Percentiles rank a stretch among this genome's conserved stretches.
Conservation (phyloP, 2,888 invertebrate genomes). For the Drosophila parthenogenetica region DNA sequence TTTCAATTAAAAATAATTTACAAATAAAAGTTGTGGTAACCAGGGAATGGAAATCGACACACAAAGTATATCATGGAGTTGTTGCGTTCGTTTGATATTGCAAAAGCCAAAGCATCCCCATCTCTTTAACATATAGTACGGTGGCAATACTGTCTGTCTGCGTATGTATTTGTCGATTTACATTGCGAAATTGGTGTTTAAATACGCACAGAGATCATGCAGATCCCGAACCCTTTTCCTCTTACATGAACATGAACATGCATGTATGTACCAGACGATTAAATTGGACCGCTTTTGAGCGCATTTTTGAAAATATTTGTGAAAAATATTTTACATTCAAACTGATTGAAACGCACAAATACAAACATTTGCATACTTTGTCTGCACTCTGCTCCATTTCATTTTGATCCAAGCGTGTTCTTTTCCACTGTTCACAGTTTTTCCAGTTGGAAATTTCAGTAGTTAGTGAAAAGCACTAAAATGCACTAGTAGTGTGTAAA, state of each 20-base stretch:
- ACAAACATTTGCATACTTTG: conserved; percentile 66
- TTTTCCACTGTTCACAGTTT: conserved; percentile 26
- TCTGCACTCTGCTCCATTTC: conserved; percentile 50
- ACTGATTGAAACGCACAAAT: conserved; percentile 69
- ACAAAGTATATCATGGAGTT: conserved; percentile 38
- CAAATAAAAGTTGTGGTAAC: conserved; percentile 58
- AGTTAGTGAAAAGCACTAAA: conserved; percentile 15
- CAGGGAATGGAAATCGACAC: conserved; percentile 28
- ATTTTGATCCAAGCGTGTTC: conserved; percentile 40
- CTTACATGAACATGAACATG: neutral
- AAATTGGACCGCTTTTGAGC: conserved; percentile 71
- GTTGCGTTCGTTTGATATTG: conserved; percentile 51
- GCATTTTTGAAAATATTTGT: conserved; percentile 64
- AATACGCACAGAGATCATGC: conserved; percentile 66
- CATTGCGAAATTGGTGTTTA: conserved; percentile 73
- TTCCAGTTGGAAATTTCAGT: conserved; percentile 31
- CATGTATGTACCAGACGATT: conserved; percentile 27
- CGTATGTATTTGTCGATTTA: conserved; percentile 62
- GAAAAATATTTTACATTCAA: conserved; percentile 75
- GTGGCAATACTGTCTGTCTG: conserved; percentile 19
- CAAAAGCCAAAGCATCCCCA: conserved; percentile 49
- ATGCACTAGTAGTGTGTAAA: no score
- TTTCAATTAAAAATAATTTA: conserved; percentile 79
- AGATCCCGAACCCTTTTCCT: conserved; percentile 39
- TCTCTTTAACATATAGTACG: conserved; percentile 1